These are phyloP conservation scores for Clostera curtula DNA, from an alignment of 2,888 invertebrate genomes.

Conservation along the genomic window DNA sequence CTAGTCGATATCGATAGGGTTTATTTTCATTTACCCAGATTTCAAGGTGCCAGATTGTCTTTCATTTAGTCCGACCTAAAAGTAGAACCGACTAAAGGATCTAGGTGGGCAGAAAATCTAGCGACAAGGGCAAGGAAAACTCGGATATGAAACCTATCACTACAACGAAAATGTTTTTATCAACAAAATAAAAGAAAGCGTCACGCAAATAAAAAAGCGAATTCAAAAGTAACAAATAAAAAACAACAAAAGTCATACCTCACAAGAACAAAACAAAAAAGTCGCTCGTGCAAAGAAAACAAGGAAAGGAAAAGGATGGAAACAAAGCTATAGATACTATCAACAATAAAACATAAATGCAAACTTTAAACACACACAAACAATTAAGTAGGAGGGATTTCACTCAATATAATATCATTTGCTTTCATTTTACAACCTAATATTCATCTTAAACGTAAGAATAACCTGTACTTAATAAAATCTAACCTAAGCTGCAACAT, in stretches of 20 bases:
- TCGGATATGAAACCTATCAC: slow-evolving; percentile 1
- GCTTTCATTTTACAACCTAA: slow-evolving; percentile 53
- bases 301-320: slow-evolving; percentile 47
- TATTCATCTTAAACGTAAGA: slow-evolving; percentile 32
- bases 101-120: too few relatives aligned
- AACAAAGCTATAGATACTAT: slow-evolving; percentile 32
- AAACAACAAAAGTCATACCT: slow-evolving; percentile 58
- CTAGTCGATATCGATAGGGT: too few relatives aligned
- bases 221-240: slow-evolving; percentile 17
- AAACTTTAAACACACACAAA: slow-evolving; percentile 35
- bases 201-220: slow-evolving; percentile 7
- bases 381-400: slow-evolving; percentile 36
- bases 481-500: slow-evolving; percentile 42
- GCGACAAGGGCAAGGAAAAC: too few relatives aligned
- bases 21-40: too few relatives aligned
- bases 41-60: too few relatives aligned
- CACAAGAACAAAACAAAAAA: slow-evolving; percentile 43
- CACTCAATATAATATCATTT: slow-evolving; percentile 47
- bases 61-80: too few relatives aligned
- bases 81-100: too few relatives aligned
- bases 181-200: slow-evolving; percentile 6
- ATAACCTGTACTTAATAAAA: slow-evolving; percentile 56
- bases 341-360: slow-evolving; percentile 28
- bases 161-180: slow-evolving; percentile 1
- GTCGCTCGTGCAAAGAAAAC: slow-evolving; percentile 55